Conservation (phyloP, 92 coral and sea anemone species). For the Nematostella vectensis region DNA sequence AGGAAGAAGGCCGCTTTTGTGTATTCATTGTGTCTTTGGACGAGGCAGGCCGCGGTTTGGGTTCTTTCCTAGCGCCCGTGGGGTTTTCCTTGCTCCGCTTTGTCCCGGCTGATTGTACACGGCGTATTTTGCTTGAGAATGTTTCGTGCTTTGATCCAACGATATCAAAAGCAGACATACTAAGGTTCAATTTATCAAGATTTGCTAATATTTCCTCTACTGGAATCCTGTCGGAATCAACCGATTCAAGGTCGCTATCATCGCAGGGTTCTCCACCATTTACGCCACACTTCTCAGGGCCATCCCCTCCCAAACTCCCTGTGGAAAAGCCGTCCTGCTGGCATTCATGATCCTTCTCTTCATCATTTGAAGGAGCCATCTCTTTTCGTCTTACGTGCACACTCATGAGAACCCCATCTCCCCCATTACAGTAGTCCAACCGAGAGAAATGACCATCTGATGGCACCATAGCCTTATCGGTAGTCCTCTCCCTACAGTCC, state of each 20-base stretch:
- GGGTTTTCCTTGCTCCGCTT: slow-evolving; percentile 7
- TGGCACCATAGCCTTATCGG: too few relatives aligned
- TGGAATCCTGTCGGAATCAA: slow-evolving; percentile 58
- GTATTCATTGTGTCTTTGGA: slow-evolving; percentile 5
- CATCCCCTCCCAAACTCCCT: background rate
- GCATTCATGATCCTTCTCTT: background rate
- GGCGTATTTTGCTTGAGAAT: slow-evolving; percentile 9
- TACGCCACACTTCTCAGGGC: background rate
- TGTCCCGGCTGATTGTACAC: slow-evolving; percentile 56
- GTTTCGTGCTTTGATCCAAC: background rate
- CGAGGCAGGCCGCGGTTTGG: slow-evolving; percentile 21
- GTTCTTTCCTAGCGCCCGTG: too few relatives aligned
- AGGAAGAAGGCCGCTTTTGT: too few relatives aligned
- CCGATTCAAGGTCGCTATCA: slow-evolving; percentile 19
- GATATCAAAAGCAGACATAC: slow-evolving; percentile 27
- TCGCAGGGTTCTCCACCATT: slow-evolving; percentile 9
- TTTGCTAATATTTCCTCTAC: slow-evolving; percentile 47
- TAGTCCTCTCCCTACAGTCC: too few relatives aligned
- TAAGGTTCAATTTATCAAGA: slow-evolving; percentile 49
- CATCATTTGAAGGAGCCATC: background rate
- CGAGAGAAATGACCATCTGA: too few relatives aligned
- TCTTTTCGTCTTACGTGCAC: slow-evolving; percentile 17
- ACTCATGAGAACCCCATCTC: slow-evolving; percentile 1
- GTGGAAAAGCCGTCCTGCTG: too few relatives aligned
- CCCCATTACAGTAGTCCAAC: background rate